Base-by-base conservation (phyloP, 1,140 invertebrate species). In the Heliconius hewitsoni region DNA sequence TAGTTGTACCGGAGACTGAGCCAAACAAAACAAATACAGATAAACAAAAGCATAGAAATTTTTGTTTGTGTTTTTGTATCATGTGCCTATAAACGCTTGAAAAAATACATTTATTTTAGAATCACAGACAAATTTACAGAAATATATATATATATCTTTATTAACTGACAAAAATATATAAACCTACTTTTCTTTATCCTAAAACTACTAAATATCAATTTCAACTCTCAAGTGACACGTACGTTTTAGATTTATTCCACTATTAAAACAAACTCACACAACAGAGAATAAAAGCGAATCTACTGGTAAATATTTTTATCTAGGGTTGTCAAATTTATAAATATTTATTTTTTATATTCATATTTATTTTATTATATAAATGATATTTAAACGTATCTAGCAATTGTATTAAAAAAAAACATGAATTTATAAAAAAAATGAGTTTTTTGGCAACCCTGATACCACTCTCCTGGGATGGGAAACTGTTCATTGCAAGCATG, bases 391-490 rank as follows among this genome's bases (percentile, higher is more conserved):
- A 23, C 3, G 9, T 23, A n/a, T 11, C 8, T 27, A 11, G 8
- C 8, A n/a, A n/a, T 57, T 9, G 2, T 1, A 13, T 52, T 19
- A 60, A 60, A 60, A 37, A 23, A 11, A 60, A 27, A 66, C 16
- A 11, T 1, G 16, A 66, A 27, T 66, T 66, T 27, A 66, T n/a
- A 1, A 27, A 30, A 66, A 66, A 11, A n/a, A 11, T 0, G 2
- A n/a, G 0, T 9, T 37, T 37, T 72, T 72, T 72, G n/a, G 2
- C 18, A 72, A 19, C 71, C 71, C 71, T 72, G n/a, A 39, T 80
- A 77, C 75, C 77, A 84, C 81, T 86, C 89, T 84, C 86, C 86
- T 80, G 89, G 89, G 88, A 90, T 75, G 71, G 80, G 85, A 90
- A 86, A 90, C 84, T 89, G 88, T 86, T 83, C 87, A 77, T 75